Evolutionary conservation across 23 tunicate species (phyloP).

Genomic region (Ciona savignyi): DNA sequence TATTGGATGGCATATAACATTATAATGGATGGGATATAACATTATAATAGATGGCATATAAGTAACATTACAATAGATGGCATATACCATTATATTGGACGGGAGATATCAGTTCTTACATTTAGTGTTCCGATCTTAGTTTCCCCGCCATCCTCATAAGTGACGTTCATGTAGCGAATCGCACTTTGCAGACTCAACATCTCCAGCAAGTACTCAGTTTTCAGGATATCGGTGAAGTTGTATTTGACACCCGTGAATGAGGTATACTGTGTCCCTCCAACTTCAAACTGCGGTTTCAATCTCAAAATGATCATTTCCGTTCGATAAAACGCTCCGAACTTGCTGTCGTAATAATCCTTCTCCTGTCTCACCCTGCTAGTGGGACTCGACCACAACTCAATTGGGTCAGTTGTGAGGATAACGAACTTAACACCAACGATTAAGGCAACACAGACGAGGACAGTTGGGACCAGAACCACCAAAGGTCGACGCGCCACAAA

Average conservation of each 20-base stretch:
- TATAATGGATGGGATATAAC: too few relatives aligned
- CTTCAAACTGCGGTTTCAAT: conserved; percentile 44
- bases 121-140: conserved; percentile 27
- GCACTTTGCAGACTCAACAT: conserved; percentile 57
- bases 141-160: conserved; percentile 29
- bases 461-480: conserved; percentile 26
- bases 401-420: conserved; percentile 91
- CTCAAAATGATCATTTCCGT: conserved; percentile 82
- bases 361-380: conserved; percentile 64
- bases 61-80: too few relatives aligned
- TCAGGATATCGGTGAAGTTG: conserved; percentile 61
- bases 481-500: conserved; percentile 67
- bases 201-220: conserved; percentile 42
- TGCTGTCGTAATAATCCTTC: conserved; percentile 70
- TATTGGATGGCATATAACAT: too few relatives aligned
- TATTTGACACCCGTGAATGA: conserved; percentile 38
- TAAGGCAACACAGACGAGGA: conserved; percentile 34
- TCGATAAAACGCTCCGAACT: conserved; percentile 86
- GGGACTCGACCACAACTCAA: conserved; percentile 88
- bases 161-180: conserved; percentile 44
- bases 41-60: too few relatives aligned
- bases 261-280: conserved; percentile 14
- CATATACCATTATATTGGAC: too few relatives aligned
- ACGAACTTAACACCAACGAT: conserved; percentile 55
- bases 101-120: conserved; percentile 18